Evolutionary conservation across 2,797 vertebrate genomes (phyloP).

Genomic region (Protonibea diacanthus): DNA sequence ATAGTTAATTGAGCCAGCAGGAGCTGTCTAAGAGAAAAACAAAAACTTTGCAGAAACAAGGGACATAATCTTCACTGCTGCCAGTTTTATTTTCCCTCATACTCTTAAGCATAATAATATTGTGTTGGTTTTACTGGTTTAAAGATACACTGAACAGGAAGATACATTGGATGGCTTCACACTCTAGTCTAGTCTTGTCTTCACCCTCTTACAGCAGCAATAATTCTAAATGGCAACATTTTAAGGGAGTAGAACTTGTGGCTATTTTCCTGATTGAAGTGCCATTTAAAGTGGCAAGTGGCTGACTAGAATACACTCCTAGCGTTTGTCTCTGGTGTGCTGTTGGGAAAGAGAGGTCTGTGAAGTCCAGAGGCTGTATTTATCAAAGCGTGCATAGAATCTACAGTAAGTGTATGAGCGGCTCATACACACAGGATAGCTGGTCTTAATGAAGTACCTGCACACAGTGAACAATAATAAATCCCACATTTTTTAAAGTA

Average conservation of each 20-base stretch:
- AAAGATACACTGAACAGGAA: conserved; percentile 21
- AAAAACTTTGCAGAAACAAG: conserved; percentile 60
- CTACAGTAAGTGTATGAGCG: not conserved
- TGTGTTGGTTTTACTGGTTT: conserved; percentile 31
- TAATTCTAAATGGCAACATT: conserved; percentile 62
- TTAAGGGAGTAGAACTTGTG: conserved; percentile 50
- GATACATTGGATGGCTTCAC: conserved; percentile 35
- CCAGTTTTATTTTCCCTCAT: conserved; percentile 39
- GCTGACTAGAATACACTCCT: conserved; percentile 60
- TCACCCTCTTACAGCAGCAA: conserved; percentile 43
- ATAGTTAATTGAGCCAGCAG: conserved; percentile 80
- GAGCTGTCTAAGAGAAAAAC: conserved; percentile 61
- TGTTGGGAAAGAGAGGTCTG: conserved; percentile 46
- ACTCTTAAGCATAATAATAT: conserved; percentile 10
- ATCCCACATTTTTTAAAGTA: not conserved
- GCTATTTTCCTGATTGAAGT: conserved; percentile 74
- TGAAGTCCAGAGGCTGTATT: conserved; percentile 44
- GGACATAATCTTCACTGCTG: conserved; percentile 37
- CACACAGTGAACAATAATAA: conserved; percentile 4
- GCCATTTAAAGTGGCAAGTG: conserved; percentile 72
- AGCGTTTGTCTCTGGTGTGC: conserved; percentile 58
- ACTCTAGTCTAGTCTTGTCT: conserved; percentile 22
- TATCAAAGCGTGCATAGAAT: conserved; percentile 33
- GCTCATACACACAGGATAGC: not conserved
- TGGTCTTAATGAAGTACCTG: conserved; percentile 23